Evolutionary conservation across 2,797 vertebrate genomes (phyloP).

Genomic region (Enteromius mattozi): DNA sequence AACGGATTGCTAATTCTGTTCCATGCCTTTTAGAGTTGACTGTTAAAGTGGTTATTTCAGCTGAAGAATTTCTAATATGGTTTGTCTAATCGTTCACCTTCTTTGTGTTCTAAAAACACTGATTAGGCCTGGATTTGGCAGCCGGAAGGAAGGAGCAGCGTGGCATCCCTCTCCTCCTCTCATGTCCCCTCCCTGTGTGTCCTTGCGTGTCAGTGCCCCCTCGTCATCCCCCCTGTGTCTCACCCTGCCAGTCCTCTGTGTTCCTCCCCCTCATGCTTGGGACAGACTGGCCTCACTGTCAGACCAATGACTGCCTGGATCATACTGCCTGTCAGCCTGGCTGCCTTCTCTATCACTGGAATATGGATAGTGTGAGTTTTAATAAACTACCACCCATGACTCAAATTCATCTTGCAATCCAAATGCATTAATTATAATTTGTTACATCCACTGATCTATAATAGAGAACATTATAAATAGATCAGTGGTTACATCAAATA

Average conservation of each 20-base stretch:
- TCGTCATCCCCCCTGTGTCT: conserved; percentile 68
- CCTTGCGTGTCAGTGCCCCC: conserved; percentile 63
- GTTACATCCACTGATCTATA: neutral
- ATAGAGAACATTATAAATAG: no score
- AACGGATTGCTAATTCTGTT: neutral
- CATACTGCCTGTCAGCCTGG: conserved; percentile 92
- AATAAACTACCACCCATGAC: neutral
- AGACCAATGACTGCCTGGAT: conserved; percentile 97
- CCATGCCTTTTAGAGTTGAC: neutral
- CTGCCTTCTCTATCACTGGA: conserved; percentile 93
- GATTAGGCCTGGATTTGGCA: conserved; percentile 68
- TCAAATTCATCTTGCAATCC: neutral
- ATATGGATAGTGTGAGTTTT: conserved; percentile 95
- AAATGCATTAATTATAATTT: neutral
- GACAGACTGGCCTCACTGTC: conserved; percentile 78
- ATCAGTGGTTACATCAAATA: no score
- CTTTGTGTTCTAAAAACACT: conserved; percentile 46
- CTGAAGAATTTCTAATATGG: neutral
- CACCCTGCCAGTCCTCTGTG: conserved; percentile 61
- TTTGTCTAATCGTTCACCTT: neutral
- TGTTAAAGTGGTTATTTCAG: neutral
- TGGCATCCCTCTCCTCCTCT: conserved; percentile 74
- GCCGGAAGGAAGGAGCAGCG: conserved; percentile 67
- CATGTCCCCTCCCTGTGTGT: conserved; percentile 74
- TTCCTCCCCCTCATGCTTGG: conserved; percentile 82